Conservation (phyloP, 2,888 invertebrate genomes). For the Kryphioiulus occultus region DNA sequence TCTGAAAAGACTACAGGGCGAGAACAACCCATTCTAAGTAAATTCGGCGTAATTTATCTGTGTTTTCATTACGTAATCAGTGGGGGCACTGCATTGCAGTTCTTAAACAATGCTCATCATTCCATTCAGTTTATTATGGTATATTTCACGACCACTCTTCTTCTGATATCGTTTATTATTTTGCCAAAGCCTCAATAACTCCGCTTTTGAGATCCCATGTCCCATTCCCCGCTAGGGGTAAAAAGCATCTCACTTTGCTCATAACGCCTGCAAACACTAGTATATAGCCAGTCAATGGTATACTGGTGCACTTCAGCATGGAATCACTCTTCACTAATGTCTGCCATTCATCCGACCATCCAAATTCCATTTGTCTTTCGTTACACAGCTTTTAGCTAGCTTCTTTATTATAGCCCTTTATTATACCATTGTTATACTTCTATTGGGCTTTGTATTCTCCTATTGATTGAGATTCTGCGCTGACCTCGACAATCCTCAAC, state of each 20-base stretch:
- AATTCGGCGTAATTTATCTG: too few relatives aligned
- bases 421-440: conserved; percentile 24
- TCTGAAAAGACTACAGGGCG: too few relatives aligned
- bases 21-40: too few relatives aligned
- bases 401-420: conserved; percentile 39
- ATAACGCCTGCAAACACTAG: not conserved
- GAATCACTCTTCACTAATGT: conserved; percentile 36
- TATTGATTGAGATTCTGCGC: conserved; percentile 29
- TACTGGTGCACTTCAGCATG: not conserved
- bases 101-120: too few relatives aligned
- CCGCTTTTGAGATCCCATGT: not conserved
- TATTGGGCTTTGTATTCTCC: not conserved
- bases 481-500: conserved; percentile 3
- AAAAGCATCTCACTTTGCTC: not conserved
- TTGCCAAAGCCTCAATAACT: not conserved
- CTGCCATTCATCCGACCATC: conserved; percentile 39
- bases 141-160: not conserved
- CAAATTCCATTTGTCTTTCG: conserved; percentile 40
- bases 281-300: not conserved
- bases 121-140: not conserved
- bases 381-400: conserved; percentile 27
- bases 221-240: not conserved
- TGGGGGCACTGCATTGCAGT: too few relatives aligned
- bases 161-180: not conserved
- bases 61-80: too few relatives aligned